phyloP scores from a whole-genome alignment of 2,797 vertebrate species.

The Acanthurus tractus region DNA sequence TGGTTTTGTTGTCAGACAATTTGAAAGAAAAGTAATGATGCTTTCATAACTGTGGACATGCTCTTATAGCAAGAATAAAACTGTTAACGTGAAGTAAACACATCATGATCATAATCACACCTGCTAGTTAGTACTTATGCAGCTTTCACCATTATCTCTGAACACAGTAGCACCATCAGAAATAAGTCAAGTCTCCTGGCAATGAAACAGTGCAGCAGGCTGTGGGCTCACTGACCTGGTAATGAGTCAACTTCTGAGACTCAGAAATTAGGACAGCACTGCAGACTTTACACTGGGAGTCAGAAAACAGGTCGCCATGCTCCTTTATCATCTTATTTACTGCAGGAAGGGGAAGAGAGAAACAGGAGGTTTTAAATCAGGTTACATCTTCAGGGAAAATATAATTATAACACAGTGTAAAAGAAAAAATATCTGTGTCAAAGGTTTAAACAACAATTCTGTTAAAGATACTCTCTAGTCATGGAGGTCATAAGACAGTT shows the following conservation, averaged over 20 bases:
- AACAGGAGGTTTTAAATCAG: conserved; percentile 32
- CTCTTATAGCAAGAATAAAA: neutral
- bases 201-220: conserved; percentile 18
- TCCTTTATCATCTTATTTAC: conserved; percentile 94
- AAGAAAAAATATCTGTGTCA: conserved; percentile 1
- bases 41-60: no score
- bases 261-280: conserved; percentile 95
- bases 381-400: conserved; percentile 41
- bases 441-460: conserved; percentile 11
- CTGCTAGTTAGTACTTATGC: neutral
- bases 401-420: conserved; percentile 13
- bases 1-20: neutral
- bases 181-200: conserved; percentile 20
- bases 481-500: no score
- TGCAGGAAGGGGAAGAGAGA: conserved; percentile 61
- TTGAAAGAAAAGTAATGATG: neutral
- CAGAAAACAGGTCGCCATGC: conserved; percentile 93
- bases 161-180: neutral
- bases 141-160: neutral
- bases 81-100: neutral
- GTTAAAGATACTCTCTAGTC: neutral
- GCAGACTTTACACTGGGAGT: conserved; percentile 95
- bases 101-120: neutral
- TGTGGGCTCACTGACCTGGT: conserved; percentile 88
- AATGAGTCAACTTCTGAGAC: conserved; percentile 96